Conservation (phyloP, 2,113 vertebrate genomes). For the Macrotis lagotis region DNA sequence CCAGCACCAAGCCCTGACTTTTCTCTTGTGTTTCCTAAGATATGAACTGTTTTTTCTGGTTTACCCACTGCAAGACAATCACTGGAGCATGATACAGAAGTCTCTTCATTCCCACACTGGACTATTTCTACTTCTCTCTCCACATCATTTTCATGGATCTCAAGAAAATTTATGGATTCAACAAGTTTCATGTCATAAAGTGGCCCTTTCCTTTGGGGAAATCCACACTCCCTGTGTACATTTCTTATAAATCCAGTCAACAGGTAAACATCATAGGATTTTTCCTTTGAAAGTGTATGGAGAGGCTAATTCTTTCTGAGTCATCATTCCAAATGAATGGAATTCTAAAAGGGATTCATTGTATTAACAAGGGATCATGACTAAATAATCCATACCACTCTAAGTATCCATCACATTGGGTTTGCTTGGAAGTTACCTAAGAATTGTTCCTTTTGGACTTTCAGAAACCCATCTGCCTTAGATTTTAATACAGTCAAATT, state of each 20-base stretch:
- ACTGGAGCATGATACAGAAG: conserved; percentile 13
- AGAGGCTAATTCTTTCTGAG: conserved; percentile 32
- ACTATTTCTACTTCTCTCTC: conserved; percentile 38
- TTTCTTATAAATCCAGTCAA: conserved; percentile 25
- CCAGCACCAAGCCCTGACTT: neutral
- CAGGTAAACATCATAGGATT: conserved; percentile 30
- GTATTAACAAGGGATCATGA: conserved; percentile 50
- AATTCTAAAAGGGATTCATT: conserved; percentile 57
- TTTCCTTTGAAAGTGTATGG: conserved; percentile 44
- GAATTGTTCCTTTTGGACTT: conserved; percentile 66
- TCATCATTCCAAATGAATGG: conserved; percentile 42
- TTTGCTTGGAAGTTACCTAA: conserved; percentile 59
- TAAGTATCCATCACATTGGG: conserved; percentile 68
- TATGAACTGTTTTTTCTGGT: neutral
- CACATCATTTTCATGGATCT: conserved; percentile 34
- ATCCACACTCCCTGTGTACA: neutral
- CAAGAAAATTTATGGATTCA: conserved; percentile 41
- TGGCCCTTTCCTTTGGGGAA: conserved; percentile 15
- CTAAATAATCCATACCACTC: conserved; percentile 63
- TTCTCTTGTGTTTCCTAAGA: conserved; percentile 46
- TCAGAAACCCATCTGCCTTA: conserved; percentile 69
- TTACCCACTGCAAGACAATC: conserved; percentile 31
- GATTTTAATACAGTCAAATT: conserved; percentile 76
- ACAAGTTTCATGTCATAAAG: conserved; percentile 6
- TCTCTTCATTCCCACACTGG: conserved; percentile 10